Conservation (phyloP, 2,797 vertebrate genomes). For the Pangasius larnaudii region DNA sequence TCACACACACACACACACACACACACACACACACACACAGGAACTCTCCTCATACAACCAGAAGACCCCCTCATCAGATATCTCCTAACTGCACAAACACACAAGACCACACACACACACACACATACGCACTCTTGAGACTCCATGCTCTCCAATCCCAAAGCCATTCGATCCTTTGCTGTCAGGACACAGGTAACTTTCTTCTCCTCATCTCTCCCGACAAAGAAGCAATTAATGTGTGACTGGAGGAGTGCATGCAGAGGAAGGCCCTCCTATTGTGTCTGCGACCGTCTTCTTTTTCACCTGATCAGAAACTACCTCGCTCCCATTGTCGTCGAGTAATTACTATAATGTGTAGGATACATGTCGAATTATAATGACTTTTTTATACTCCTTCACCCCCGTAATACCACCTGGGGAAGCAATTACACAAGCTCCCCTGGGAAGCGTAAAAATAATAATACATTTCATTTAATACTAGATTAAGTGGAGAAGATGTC, state of each 20-base stretch:
- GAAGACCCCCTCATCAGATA: slow-evolving; percentile 35
- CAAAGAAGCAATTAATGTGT: slow-evolving; percentile 85
- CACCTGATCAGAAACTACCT: slow-evolving; percentile 61
- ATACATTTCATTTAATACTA: slow-evolving; percentile 74
- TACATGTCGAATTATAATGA: slow-evolving; percentile 83
- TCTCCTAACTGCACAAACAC: slow-evolving; percentile 45
- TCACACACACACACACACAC: slow-evolving; percentile 32
- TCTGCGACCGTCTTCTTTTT: slow-evolving; percentile 68
- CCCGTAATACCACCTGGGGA: slow-evolving; percentile 67
- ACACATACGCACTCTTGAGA: slow-evolving; percentile 37
- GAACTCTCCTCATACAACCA: slow-evolving; percentile 36
- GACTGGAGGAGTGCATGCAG: slow-evolving; percentile 68
- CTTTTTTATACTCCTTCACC: slow-evolving; percentile 32
- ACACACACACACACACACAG: slow-evolving; percentile 57
- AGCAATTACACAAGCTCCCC: slow-evolving; percentile 63
- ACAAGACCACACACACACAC: slow-evolving; percentile 8
- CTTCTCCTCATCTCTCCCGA: slow-evolving; percentile 77
- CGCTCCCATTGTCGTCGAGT: slow-evolving; percentile 75
- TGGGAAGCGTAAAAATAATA: slow-evolving; percentile 71
- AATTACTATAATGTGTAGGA: slow-evolving; percentile 81
- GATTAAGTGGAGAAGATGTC: slow-evolving; percentile 73
- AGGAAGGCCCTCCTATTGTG: slow-evolving; percentile 73
- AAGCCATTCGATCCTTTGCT: slow-evolving; percentile 58
- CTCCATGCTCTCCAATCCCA: slow-evolving; percentile 55
- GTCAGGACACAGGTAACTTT: slow-evolving; percentile 74